Base-by-base conservation (phyloP, 2,113 vertebrate genomes). In the Crotalus tigris region DNA sequence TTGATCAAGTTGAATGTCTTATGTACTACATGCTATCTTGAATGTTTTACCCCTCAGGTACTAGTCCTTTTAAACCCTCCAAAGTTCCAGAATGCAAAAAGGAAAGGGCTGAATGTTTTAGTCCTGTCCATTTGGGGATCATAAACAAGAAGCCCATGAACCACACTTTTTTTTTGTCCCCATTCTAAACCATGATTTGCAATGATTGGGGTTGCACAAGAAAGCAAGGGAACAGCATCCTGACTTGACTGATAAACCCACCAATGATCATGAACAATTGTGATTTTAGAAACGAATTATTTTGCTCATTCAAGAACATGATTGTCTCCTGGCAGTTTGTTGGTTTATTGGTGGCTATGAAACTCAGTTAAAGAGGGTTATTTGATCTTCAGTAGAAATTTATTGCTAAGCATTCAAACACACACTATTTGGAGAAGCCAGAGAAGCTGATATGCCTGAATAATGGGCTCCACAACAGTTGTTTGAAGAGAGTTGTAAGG, bases 181-280 rank as follows among this genome's bases (percentile, higher is more conserved):
- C 39, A 81, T 17, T 39, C 33, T 81, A 81, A 81, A 44, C 17
- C 6, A 44, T 39, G 75, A 81, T 81, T 81, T 81, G 33, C 75
- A 44, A 21, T 39, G 17, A 81, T 44, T 81, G 33, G 75, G 33
- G 2, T 81, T 81, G 75, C 17, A 81, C 75, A 81, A 75, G n/a
- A n/a, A 7, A 75, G 19, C 29, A 81, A 44, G 33, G 33, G 17
- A 44, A 81, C 75, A 81, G 8, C 75, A 81, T 81, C 75, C 75
- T 44, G 33, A 81, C 17, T 17, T 81, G 69, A 3, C 0, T 7
- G 33, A 81, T 81, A 39, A 64, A n/a, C 29, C 12, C 61, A 69
- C 61, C 61, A 29, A n/a, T 8, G 7, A 21, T 51, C 44, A 29
- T 53, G 91, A 93, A 92, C 87, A 87, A 92, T 90, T 87, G 92